Conservation (phyloP, 2,797 vertebrate genomes). For the Sitta carolinensis region DNA sequence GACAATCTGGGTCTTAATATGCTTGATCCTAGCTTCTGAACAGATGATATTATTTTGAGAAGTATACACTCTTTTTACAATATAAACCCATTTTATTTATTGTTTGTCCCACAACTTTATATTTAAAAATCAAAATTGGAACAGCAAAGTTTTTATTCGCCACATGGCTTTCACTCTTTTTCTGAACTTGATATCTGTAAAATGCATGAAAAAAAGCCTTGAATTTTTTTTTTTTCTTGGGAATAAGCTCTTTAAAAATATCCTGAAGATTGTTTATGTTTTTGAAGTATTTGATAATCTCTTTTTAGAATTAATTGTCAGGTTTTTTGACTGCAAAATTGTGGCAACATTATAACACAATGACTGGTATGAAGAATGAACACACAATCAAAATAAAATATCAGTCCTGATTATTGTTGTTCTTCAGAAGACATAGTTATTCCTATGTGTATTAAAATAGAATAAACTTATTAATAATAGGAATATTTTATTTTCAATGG, state of each 20-base stretch:
- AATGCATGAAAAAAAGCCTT: not conserved
- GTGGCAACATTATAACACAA: not conserved
- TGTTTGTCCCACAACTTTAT: not conserved
- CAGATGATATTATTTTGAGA: not conserved
- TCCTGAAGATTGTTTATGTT: not conserved
- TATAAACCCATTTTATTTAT: not conserved
- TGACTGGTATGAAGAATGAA: not conserved
- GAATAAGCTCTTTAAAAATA: not conserved
- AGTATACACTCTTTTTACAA: not conserved
- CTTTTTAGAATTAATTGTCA: not conserved
- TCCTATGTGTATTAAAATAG: not conserved
- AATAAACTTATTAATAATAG: not conserved
- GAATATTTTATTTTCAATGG: slow-evolving; percentile 14
- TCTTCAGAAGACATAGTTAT: not conserved
- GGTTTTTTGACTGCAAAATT: not conserved
- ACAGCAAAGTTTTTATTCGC: not conserved
- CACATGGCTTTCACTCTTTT: not conserved
- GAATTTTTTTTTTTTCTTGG: not conserved
- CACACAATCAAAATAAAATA: not conserved
- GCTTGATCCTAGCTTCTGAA: not conserved
- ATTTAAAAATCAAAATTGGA: not conserved
- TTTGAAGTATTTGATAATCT: not conserved
- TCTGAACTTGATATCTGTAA: not conserved
- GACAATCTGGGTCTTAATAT: not conserved
- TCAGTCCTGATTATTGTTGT: not conserved